These are phyloP conservation scores for Contarinia nasturtii DNA, from an alignment of 1,140 invertebrate genomes.

Conservation along the genomic window DNA sequence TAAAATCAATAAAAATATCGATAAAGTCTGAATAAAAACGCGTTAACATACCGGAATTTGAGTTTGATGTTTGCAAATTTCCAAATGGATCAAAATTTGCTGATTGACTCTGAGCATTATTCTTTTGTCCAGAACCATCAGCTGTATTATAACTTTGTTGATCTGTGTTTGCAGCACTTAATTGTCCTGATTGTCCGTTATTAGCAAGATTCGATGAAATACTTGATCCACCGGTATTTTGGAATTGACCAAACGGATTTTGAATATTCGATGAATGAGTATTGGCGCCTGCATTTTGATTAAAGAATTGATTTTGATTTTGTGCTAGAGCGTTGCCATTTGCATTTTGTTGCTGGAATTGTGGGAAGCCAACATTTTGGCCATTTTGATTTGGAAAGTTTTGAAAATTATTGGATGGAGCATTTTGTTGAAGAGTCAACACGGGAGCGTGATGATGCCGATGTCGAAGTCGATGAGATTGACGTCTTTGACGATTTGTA, in stretches of 20 bases:
- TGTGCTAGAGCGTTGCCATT: slow-evolving; percentile 9
- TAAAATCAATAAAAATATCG: too few species aligned
- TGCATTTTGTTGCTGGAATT: slow-evolving; percentile 6
- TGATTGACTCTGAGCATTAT: slow-evolving; percentile 16
- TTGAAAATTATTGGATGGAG: background rate
- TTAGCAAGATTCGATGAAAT: slow-evolving; percentile 17
- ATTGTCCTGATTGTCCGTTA: slow-evolving; percentile 18
- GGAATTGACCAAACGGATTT: slow-evolving; percentile 9
- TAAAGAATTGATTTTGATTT: slow-evolving; percentile 11
- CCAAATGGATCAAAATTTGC: slow-evolving; percentile 12
- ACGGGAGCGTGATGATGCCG: too few species aligned
- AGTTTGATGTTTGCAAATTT: slow-evolving; percentile 17
- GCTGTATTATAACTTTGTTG: slow-evolving; percentile 8
- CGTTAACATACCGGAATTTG: slow-evolving; percentile 11
- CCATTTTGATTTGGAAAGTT: background rate
- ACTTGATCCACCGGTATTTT: slow-evolving; percentile 14
- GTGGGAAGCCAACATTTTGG: background rate
- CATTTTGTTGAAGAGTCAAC: background rate
- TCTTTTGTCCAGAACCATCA: slow-evolving; percentile 7
- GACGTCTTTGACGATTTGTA: too few species aligned
- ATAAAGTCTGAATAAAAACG: too few species aligned
- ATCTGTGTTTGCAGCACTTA: slow-evolving; percentile 18
- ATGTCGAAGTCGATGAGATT: too few species aligned
- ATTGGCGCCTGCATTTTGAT: slow-evolving; percentile 21
- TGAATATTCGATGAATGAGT: slow-evolving; percentile 12